phyloP scores from a whole-genome alignment of 2,888 invertebrate species.

The Acanthosepion lycidas region DNA sequence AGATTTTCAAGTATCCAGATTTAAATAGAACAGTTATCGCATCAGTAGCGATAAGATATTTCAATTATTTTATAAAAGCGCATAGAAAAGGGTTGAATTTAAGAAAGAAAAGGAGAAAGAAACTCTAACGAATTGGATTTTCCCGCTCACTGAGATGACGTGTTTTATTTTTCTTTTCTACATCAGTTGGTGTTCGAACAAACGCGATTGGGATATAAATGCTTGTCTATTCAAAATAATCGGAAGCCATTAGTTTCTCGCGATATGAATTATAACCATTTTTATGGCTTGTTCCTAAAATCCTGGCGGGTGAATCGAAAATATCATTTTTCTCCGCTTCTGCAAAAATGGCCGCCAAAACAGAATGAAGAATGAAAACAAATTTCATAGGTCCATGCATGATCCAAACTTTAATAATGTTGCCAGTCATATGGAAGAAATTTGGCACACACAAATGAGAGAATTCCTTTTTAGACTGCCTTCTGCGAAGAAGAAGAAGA shows the following conservation, averaged over 20 bases:
- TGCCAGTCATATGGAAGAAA: too few species aligned
- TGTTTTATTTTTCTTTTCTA: background rate
- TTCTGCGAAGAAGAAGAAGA: too few species aligned
- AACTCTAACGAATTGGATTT: background rate
- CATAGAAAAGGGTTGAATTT: background rate
- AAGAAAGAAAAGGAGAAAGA: too few species aligned
- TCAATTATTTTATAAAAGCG: background rate
- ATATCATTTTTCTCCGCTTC: background rate
- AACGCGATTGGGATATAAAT: background rate
- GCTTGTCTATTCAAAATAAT: background rate
- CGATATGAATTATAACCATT: background rate
- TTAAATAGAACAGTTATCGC: background rate
- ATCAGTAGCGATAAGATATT: background rate
- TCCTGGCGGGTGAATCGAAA: background rate
- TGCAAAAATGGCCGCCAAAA: background rate
- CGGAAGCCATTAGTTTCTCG: background rate
- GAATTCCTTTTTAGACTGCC: too few species aligned
- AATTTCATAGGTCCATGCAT: background rate
- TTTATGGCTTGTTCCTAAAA: constrained; percentile 3
- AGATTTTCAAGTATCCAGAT: background rate
- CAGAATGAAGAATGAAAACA: background rate
- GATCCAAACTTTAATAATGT: background rate
- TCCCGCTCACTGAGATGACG: background rate
- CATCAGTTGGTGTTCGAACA: background rate
- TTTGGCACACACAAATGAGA: too few species aligned